Evolutionary conservation across 2,888 invertebrate species (phyloP), one percentile per base, ranked within the genome.

Genomic region (Unio delphinus): DNA sequence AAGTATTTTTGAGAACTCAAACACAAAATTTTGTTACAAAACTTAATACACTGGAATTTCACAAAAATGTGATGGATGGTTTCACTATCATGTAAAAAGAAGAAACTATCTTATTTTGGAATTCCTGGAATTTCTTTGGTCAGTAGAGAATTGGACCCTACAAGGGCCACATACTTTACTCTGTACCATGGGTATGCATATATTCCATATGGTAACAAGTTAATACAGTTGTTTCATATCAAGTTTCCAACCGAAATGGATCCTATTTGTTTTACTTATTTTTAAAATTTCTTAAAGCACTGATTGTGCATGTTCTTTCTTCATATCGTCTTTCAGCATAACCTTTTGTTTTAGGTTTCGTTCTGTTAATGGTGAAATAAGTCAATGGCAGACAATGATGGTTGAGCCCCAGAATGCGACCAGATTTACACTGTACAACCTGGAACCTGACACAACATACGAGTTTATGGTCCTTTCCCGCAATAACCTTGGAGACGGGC

Each of bases 391-490:
- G 79, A 96, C 96, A 75, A 95, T 98, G 84, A 95, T 96, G 20
- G 97, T 98, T 67, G 95, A 95, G 62, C 97, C 97, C 4, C 95
- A 96, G 68, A 96, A 96, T 79, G 95, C 95, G 88, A 97, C 97
- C 20, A 94, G 94, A 86, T 95, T 96, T 78, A 96, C 97, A 83
- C 95, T 98, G 90, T 96, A 96, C 90, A 94, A 95, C 76, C 92
- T 98, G 75, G 94, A 94, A 82, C 96, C 97, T 17, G 95, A 95
- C 79, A 96, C 96, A 59, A 94, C 94, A 70, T 98, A 98, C 91
- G 97, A 98, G 91, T 98, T 98, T 91, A 96, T 97, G 92, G 96
- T 98, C 71, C 94, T 97, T 84, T 96, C 98, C 72, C 95, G 96
- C 89, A 98, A 98, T 90, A 94, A 95, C 20, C 93, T 97, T 69